Conservation (phyloP, 1,140 invertebrate genomes). For the Bombus sylvicola region DNA sequence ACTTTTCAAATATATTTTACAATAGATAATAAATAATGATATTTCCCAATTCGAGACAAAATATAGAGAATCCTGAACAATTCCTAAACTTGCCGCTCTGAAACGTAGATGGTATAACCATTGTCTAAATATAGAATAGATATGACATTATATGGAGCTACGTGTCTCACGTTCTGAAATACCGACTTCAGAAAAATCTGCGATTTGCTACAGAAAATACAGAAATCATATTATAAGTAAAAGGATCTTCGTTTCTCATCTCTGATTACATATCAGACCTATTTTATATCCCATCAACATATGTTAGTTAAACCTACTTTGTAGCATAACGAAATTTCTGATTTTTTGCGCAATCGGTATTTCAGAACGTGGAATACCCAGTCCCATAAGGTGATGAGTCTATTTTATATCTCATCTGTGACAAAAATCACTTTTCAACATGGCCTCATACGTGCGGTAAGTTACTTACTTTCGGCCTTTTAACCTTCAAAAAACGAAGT, state of each 20-base stretch:
- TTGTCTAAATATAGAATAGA: no score
- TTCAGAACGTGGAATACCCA: background rate
- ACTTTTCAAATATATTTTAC: background rate
- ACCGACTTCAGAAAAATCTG: no score
- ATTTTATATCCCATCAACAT: no score
- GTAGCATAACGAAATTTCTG: background rate
- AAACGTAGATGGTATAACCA: no score
- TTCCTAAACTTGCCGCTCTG: background rate
- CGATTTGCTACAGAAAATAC: no score
- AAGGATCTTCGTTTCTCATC: no score
- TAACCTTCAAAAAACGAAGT: constrained; percentile 50
- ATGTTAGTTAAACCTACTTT: no score
- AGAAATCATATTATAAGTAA: no score
- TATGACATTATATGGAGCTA: no score
- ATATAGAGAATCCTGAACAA: background rate
- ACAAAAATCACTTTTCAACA: constrained; percentile 62
- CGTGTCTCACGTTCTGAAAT: no score
- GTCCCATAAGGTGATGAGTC: background rate
- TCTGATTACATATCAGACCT: no score
- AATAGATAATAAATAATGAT: background rate
- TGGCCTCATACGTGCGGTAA: constrained; percentile 71
- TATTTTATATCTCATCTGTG: background rate
- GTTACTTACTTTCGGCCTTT: constrained; percentile 61
- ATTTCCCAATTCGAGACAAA: background rate
- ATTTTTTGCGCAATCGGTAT: background rate